phyloP scores from a whole-genome alignment of 37 sponge, comb jelly and placozoan genomes.

The Geodia barretti region DNA sequence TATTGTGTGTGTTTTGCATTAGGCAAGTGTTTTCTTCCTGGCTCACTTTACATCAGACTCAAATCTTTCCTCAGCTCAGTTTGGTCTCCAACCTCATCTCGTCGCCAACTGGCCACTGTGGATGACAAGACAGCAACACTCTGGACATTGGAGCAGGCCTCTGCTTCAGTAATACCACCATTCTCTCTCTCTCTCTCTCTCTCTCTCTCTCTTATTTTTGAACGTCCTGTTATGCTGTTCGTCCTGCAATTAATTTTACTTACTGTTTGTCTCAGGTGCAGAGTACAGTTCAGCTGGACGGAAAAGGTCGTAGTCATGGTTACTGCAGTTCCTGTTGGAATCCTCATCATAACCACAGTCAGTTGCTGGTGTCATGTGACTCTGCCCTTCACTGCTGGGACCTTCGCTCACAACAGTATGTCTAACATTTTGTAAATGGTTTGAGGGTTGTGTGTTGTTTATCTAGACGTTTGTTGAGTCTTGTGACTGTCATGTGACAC shows the following conservation, averaged over 20 bases:
- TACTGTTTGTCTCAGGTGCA: slow-evolving; percentile 11
- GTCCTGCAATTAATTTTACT: not conserved
- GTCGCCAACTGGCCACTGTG: slow-evolving; percentile 46
- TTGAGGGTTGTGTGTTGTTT: not conserved
- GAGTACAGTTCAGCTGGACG: slow-evolving; percentile 18
- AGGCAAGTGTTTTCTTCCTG: too few relatives aligned
- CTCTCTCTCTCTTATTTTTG: not conserved
- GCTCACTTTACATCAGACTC: too few relatives aligned
- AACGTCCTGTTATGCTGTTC: not conserved
- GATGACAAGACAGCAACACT: slow-evolving; percentile 33
- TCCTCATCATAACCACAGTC: slow-evolving; percentile 71
- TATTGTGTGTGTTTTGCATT: too few relatives aligned
- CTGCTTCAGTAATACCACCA: not conserved
- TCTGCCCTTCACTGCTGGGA: slow-evolving; percentile 58
- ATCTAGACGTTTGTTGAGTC: not conserved
- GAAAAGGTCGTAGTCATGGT: slow-evolving; percentile 25
- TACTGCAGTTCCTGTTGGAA: slow-evolving; percentile 73
- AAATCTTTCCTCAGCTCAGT: slow-evolving; percentile 71
- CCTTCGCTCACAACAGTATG: slow-evolving; percentile 62
- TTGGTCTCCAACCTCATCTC: slow-evolving; percentile 58
- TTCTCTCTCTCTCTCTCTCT: not conserved
- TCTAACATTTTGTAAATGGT: not conserved
- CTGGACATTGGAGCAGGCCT: slow-evolving; percentile 18
- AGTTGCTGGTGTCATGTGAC: slow-evolving; percentile 51
- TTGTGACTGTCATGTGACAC: not conserved